Percentiles rank a stretch among this genome's conserved stretches.
Conservation (phyloP, 1,140 invertebrate species). For the Lutraria rhynchaena region DNA sequence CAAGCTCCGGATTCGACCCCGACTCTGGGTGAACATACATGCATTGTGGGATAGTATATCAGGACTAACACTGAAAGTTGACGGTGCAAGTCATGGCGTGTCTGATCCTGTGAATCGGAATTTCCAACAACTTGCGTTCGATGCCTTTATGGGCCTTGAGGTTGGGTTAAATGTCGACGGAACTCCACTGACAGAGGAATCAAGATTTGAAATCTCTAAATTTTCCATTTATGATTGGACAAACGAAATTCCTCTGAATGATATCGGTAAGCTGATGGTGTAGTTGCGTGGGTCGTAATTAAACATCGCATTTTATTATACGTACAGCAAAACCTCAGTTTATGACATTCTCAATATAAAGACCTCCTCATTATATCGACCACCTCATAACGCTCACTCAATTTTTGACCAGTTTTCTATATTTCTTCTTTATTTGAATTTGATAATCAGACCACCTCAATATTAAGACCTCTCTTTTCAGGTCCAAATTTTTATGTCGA, state of each 20-base stretch:
- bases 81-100: conserved; percentile 22
- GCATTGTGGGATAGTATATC: conserved; percentile 17
- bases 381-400: too few species aligned
- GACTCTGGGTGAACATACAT: conserved; percentile 33
- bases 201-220: conserved; percentile 32
- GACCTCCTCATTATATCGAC: too few species aligned
- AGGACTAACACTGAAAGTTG: conserved; percentile 33
- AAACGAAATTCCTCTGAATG: background rate
- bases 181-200: background rate
- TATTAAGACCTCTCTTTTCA: too few species aligned
- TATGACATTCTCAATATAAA: too few species aligned
- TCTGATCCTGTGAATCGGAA: background rate
- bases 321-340: too few species aligned
- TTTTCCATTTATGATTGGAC: conserved; percentile 39
- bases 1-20: conserved; percentile 6
- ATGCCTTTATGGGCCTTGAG: conserved; percentile 36
- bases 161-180: conserved; percentile 37
- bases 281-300: too few species aligned
- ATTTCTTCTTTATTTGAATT: too few species aligned
- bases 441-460: too few species aligned
- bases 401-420: too few species aligned
- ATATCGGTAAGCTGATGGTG: conserved; percentile 53
- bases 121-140: conserved; percentile 33
- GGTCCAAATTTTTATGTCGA: too few species aligned
- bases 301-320: too few species aligned